Percentiles rank a stretch among this genome's conserved stretches.
Conservation (phyloP, 2,888 invertebrate genomes). For the Cosmorhoe ocellata region DNA sequence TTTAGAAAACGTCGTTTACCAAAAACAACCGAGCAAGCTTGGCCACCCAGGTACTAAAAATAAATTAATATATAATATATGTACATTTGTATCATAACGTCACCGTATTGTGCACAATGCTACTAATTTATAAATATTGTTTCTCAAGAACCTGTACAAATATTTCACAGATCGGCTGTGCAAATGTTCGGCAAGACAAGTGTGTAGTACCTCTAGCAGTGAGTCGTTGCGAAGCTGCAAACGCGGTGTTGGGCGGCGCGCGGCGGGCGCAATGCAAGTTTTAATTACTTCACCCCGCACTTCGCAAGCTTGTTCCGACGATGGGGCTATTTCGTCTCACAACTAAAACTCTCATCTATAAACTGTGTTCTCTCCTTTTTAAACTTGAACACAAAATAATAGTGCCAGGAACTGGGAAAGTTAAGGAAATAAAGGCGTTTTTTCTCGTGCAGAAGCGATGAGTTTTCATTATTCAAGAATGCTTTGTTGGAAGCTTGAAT, state of each 20-base stretch:
- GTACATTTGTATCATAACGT: too few relatives aligned
- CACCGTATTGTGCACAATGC: too few relatives aligned
- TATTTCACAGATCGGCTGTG: constrained; percentile 27
- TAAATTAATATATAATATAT: too few relatives aligned
- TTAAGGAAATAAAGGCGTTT: constrained; percentile 34
- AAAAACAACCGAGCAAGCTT: too few relatives aligned
- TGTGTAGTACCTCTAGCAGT: constrained; percentile 11
- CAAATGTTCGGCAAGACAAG: constrained; percentile 22
- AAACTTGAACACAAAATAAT: constrained; percentile 49
- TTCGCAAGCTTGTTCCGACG: constrained; percentile 61
- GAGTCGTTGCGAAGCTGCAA: constrained; percentile 27
- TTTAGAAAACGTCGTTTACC: too few relatives aligned
- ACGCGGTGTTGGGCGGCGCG: constrained; percentile 38
- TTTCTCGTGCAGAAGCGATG: constrained; percentile 29
- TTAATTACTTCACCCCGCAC: constrained; percentile 72
- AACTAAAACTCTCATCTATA: constrained; percentile 71
- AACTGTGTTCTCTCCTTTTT: constrained; percentile 59
- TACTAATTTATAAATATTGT: too few relatives aligned
- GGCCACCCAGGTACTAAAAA: too few relatives aligned
- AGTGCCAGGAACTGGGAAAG: constrained; percentile 32
- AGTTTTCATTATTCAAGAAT: constrained; percentile 35
- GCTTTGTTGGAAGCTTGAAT: constrained; percentile 30
- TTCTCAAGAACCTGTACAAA: too few relatives aligned
- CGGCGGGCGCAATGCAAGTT: constrained; percentile 56
- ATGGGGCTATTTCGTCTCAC: constrained; percentile 64